Evolutionary conservation across 2,888 invertebrate species (phyloP), one percentile per base, ranked within the genome.

Genomic region (Achlya flavicornis): DNA sequence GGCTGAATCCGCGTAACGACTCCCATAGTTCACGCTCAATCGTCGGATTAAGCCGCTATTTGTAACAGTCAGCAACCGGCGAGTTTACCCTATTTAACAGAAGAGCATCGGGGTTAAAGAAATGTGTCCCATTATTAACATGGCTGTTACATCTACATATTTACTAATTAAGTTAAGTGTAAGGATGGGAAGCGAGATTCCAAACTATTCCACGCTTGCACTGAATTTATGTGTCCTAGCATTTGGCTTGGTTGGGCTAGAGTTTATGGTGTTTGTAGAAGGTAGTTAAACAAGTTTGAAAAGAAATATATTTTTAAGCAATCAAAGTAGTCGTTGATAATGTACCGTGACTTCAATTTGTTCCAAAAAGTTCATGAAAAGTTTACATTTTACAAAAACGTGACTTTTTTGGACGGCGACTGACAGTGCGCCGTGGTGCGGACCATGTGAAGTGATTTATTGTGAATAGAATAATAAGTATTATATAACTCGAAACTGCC

Each of bases 11-110:
- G 73, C 76, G 80, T 89, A 90, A 91, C 88, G 91, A 90, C 84
- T 65, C 75, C 79, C 85, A 90, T 91, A 91, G 88, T 88, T 91
- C 90, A 90, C 86, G 86, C 88, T 87, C 87, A 88, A 88, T 89
- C 89, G 88, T 85, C 76, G 87, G 88, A 89, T 88, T 89, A 88
- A 85, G 87, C 82, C 77, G 79, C 85, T 78, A 89, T 89, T 89
- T 89, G 85, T 90, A 88, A 85, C 82, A 86, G 86, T 86, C 88
- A 75, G 72, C 79, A 83, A 85, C 86, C 84, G 87, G 84, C 82
- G 81, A 80, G 75, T 75, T 80, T 79, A 79, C 84, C 85, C 85
- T 84, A 85, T 84, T 84, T 82, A 84, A 80, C 76, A 74, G 80
- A 79, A 72, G 77, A 75, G 76, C 66, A 77, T 73, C 68, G 75